Evolutionary conservation across 2,888 invertebrate species (phyloP).

Genomic region (Volucella inanis): DNA sequence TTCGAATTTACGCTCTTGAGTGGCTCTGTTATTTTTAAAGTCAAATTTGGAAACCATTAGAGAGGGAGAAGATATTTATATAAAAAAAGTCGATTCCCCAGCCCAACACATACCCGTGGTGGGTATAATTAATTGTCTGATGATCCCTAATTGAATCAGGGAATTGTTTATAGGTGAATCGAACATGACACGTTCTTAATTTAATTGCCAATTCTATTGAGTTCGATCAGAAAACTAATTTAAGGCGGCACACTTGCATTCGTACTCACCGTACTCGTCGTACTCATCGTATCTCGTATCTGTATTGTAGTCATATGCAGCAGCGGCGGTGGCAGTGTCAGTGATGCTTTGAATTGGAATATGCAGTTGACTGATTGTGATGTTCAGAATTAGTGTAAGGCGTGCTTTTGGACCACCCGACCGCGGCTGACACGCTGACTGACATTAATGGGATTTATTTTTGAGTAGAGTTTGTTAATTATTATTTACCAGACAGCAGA

Average conservation of each 20-base stretch:
- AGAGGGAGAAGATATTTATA: slow-evolving; percentile 16
- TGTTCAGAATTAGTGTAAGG: slow-evolving; percentile 47
- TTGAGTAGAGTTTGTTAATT: slow-evolving; percentile 37
- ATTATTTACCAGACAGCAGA: slow-evolving; percentile 32
- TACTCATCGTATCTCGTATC: slow-evolving; percentile 17
- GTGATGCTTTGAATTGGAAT: slow-evolving; percentile 13
- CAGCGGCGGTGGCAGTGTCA: too few species aligned
- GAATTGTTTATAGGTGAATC: slow-evolving; percentile 72
- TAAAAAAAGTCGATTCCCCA: neutral
- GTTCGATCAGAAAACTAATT: slow-evolving; percentile 70
- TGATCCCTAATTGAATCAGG: slow-evolving; percentile 71
- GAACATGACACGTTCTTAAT: slow-evolving; percentile 75
- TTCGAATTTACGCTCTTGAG: slow-evolving; percentile 20
- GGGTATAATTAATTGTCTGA: slow-evolving; percentile 69
- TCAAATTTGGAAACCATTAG: slow-evolving; percentile 44
- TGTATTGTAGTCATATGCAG: too few species aligned
- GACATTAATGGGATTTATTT: slow-evolving; percentile 65
- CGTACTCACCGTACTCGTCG: slow-evolving; percentile 4
- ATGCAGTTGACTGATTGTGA: slow-evolving; percentile 62
- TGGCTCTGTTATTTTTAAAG: slow-evolving; percentile 39
- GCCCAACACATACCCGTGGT: slow-evolving; percentile 13
- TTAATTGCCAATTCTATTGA: slow-evolving; percentile 73
- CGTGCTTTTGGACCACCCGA: slow-evolving; percentile 47
- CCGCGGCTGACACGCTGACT: slow-evolving; percentile 11
- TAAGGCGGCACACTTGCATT: slow-evolving; percentile 54